Evolutionary conservation across 2,888 invertebrate genomes (phyloP).

Genomic region (Amphipyra tragopoginis): DNA sequence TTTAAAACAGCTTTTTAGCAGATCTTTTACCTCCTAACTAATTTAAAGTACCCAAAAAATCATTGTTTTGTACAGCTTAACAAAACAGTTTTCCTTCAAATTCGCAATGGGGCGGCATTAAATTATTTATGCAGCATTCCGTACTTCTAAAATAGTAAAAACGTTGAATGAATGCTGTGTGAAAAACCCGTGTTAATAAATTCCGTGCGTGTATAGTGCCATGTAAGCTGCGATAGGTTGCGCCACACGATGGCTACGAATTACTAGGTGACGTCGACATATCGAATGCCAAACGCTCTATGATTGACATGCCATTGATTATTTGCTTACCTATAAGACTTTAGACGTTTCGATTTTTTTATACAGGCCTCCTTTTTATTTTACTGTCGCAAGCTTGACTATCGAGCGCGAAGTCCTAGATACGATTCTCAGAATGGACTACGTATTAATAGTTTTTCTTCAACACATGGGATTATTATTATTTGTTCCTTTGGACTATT

Average conservation of each 20-base stretch:
- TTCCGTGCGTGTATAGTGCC: not conserved
- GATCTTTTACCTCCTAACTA: too few relatives aligned
- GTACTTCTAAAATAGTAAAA: not conserved
- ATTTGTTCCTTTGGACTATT: too few relatives aligned
- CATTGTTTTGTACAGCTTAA: too few relatives aligned
- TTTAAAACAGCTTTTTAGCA: too few relatives aligned
- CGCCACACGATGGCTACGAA: not conserved
- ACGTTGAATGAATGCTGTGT: not conserved
- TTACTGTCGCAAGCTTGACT: not conserved
- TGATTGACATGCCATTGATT: not conserved
- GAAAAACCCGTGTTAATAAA: not conserved
- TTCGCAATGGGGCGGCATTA: too few relatives aligned
- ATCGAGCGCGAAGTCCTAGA: too few relatives aligned
- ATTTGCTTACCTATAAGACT: not conserved
- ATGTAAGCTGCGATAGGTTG: not conserved
- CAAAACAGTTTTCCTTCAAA: too few relatives aligned
- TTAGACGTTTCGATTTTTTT: not conserved
- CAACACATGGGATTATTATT: too few relatives aligned
- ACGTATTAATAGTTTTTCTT: too few relatives aligned
- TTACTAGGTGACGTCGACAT: conserved; percentile 22
- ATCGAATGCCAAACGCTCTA: conserved; percentile 2
- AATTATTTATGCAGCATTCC: not conserved
- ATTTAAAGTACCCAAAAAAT: too few relatives aligned
- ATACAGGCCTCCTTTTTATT: too few relatives aligned
- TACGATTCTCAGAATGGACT: too few relatives aligned